Base-by-base conservation (phyloP, 1,140 invertebrate species). In the Ips nitidus region DNA sequence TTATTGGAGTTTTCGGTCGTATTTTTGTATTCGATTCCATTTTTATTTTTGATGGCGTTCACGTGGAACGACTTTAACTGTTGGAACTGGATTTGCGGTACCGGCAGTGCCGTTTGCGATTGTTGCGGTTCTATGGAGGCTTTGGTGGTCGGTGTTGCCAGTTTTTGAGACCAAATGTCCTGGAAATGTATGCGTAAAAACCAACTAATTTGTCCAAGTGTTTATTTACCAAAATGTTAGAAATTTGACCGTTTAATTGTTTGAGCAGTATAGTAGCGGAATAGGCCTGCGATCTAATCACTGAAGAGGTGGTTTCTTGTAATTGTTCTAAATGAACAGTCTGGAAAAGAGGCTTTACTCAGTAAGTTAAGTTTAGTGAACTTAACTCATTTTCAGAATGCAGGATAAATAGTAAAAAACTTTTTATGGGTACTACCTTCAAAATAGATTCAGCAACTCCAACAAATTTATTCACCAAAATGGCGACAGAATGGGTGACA, bases 321-420 rank as follows among this genome's bases (percentile, higher is more conserved):
- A 76, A 72, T 52, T 69, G 69, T 70, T 78, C 77, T 73, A 78
- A 71, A 63, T 78, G 76, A 53, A 70, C 75, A 47, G 67, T 77
- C 77, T 79, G 68, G 50, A 70, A 41, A 36, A 59, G 69, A 74
- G 4, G 56, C 22, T 47, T 1, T n/a, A n/a, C 8, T 41, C 36
- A 59, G 8, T 39, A 39, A 39, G 2, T 36, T 50, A 2, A 47
- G 38, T 47, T 37, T 5, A 4, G 36, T 53, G n/a, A n/a, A n/a
- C n/a, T n/a, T n/a, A n/a, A n/a, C n/a, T n/a, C n/a, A n/a, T n/a
- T n/a, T n/a, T n/a, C n/a, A n/a, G n/a, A n/a, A n/a, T n/a, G n/a
- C n/a, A n/a, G n/a, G n/a, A n/a, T n/a, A n/a, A n/a, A 22, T 22
- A 22, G 22, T 22, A 22, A 22, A 22, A 22, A 22, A 22, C 22